phyloP scores from a whole-genome alignment of 2,113 vertebrate species.

The Austrofundulus limnaeus region DNA sequence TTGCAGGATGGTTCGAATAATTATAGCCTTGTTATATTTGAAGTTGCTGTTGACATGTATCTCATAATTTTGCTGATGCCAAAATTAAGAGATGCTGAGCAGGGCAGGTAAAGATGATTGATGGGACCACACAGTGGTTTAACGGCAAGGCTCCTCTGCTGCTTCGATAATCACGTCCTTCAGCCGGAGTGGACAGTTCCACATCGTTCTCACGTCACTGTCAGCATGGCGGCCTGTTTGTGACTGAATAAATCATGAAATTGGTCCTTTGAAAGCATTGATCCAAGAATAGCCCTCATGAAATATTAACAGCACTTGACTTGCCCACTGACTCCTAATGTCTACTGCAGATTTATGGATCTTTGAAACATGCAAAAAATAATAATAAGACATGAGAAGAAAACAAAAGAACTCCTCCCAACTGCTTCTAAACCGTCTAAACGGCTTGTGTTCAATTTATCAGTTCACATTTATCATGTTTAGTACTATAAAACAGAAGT shows the following conservation, averaged over 20 bases:
- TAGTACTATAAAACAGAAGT: background rate
- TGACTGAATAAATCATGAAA: constrained; percentile 86
- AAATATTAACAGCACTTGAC: constrained; percentile 83
- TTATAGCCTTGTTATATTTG: background rate
- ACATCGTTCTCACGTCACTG: constrained; percentile 50
- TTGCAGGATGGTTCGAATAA: background rate
- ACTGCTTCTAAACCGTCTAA: background rate
- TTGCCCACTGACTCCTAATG: constrained; percentile 63
- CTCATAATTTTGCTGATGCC: background rate
- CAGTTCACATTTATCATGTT: background rate
- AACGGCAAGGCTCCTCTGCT: background rate
- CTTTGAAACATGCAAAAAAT: constrained; percentile 45
- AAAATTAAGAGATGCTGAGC: background rate
- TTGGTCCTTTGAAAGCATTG: constrained; percentile 82
- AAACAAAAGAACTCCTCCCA: constrained; percentile 1
- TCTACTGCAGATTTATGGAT: constrained; percentile 73
- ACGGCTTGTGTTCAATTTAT: background rate
- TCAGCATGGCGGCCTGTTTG: constrained; percentile 65
- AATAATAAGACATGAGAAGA: background rate
- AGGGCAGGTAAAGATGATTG: background rate
- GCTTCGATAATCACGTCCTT: background rate
- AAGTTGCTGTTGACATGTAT: background rate
- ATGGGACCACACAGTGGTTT: background rate
- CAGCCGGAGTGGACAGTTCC: background rate
- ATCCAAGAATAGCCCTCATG: constrained; percentile 85